Evolutionary conservation across 2,888 invertebrate genomes (phyloP).

Genomic region (Augiades crinisus): DNA sequence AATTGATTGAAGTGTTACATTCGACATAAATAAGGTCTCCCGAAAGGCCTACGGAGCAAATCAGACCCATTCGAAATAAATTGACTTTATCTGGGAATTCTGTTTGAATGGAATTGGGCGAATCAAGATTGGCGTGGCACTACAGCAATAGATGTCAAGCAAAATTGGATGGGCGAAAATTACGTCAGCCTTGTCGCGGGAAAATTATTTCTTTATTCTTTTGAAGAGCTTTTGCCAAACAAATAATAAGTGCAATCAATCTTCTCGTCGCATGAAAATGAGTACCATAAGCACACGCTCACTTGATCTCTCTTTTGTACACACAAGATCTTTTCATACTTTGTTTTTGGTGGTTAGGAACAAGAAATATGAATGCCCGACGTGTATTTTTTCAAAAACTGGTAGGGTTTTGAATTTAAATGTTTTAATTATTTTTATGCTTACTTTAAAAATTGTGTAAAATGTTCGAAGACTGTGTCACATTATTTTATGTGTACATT

Average conservation of each 20-base stretch:
- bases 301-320: no score
- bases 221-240: neutral
- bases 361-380: no score
- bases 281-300: no score
- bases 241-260: neutral
- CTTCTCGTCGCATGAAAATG: no score
- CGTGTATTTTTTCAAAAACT: no score
- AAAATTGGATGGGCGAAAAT: conserved; percentile 8
- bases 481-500: no score
- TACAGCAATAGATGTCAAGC: conserved; percentile 9
- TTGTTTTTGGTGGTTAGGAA: no score
- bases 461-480: no score
- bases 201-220: neutral
- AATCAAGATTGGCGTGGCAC: conserved; percentile 17
- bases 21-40: conserved; percentile 11
- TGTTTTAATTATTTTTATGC: no score
- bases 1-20: conserved; percentile 11
- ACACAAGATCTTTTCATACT: no score
- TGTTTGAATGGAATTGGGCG: conserved; percentile 12
- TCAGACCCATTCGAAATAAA: conserved; percentile 10
- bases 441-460: no score
- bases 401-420: no score
- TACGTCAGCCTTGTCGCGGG: neutral
- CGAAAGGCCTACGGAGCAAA: conserved; percentile 3
- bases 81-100: conserved; percentile 14